These are phyloP conservation scores for Rhyacophila brunnea DNA, from an alignment of 1,140 invertebrate species.

Conservation along the genomic window DNA sequence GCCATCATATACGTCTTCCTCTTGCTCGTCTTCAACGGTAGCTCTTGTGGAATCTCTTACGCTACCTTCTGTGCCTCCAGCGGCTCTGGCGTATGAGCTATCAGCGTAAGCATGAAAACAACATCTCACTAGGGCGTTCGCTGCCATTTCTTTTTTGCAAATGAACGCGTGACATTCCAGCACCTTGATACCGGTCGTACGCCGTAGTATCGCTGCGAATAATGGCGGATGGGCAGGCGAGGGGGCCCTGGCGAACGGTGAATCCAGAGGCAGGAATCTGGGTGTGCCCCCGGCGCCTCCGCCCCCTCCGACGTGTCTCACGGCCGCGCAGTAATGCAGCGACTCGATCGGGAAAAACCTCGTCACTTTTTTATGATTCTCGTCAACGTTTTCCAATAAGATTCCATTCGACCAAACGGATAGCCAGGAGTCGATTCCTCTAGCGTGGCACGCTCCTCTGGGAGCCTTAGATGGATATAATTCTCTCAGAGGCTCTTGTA, in stretches of 20 bases:
- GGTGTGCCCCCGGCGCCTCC: constrained; percentile 65
- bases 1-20: constrained; percentile 79
- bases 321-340: constrained; percentile 96
- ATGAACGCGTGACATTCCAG: constrained; percentile 99
- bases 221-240: constrained; percentile 88
- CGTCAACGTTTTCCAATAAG: constrained; percentile 93
- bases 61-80: constrained; percentile 45
- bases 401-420: constrained; percentile 97
- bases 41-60: constrained; percentile 52
- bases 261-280: constrained; percentile 93
- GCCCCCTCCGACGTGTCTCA: constrained; percentile 75
- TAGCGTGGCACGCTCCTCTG: constrained; percentile 69
- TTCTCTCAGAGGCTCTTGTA: constrained; percentile 94
- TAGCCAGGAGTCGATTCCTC: constrained; percentile 96
- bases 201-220: constrained; percentile 92
- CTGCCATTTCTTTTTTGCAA: constrained; percentile 92
- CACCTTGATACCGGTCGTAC: constrained; percentile 97
- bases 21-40: constrained; percentile 64
- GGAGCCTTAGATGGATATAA: constrained; percentile 84
- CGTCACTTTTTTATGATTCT: constrained; percentile 90
- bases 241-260: constrained; percentile 88
- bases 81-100: constrained; percentile 80
- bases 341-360: constrained; percentile 97
- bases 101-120: constrained; percentile 95
- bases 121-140: constrained; percentile 89